A percentile compares a stretch with the other conserved stretches of the same genome.
Conservation (phyloP, 2,113 vertebrate species). For the Chionis minor region DNA sequence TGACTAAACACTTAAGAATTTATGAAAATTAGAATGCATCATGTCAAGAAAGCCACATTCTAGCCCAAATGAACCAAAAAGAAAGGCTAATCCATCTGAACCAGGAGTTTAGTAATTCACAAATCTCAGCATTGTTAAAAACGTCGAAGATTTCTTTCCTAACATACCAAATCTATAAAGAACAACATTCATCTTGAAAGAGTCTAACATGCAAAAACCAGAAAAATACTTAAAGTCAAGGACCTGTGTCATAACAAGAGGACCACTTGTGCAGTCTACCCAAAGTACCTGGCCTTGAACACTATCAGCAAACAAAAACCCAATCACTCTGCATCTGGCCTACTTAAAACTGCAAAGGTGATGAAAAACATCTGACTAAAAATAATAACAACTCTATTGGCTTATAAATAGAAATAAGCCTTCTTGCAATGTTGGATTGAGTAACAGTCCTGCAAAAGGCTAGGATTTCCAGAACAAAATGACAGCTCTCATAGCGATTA, state of each 20-base stretch:
- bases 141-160: background rate
- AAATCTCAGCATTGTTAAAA: background rate
- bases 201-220: background rate
- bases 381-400: background rate
- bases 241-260: background rate
- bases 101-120: background rate
- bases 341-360: background rate
- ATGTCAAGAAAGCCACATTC: background rate
- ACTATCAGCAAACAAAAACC: background rate
- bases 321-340: background rate
- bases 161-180: background rate
- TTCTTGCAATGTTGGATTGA: accelerated
- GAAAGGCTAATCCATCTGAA: background rate
- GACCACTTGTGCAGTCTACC: background rate
- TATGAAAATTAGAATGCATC: background rate
- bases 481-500: background rate
- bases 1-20: background rate
- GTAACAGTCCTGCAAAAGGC: background rate
- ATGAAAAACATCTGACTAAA: background rate
- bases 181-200: background rate
- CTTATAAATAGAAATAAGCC: background rate
- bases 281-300: background rate
- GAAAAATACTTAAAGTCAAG: background rate
- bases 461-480: background rate
- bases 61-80: background rate